phyloP scores from a whole-genome alignment of 1,140 invertebrate species.

The Drepana arcuata region DNA sequence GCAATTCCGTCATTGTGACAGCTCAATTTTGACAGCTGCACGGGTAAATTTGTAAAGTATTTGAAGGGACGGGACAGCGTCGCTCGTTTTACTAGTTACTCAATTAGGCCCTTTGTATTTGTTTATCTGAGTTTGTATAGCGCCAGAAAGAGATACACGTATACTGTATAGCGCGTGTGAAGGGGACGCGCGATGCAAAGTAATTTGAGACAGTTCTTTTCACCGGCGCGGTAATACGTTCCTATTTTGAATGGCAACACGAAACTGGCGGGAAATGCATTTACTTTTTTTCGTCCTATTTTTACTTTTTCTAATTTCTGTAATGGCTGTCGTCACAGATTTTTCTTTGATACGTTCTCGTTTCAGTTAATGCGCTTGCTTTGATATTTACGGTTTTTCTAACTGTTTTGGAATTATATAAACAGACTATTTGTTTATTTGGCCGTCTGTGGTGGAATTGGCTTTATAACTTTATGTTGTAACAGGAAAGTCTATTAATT shows the following conservation, averaged over 20 bases:
- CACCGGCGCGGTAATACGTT: constrained; percentile 60
- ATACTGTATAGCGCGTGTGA: constrained; percentile 21
- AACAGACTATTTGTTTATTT: too few species aligned
- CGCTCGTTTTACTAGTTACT: constrained; percentile 71
- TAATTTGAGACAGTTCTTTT: constrained; percentile 72
- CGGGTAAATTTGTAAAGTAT: constrained; percentile 28
- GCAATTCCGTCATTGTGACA: too few species aligned
- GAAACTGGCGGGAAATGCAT: constrained; percentile 65
- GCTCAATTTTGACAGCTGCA: constrained; percentile 11
- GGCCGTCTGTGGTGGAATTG: too few species aligned
- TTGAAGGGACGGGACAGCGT: constrained; percentile 58
- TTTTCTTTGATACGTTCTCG: constrained; percentile 55
- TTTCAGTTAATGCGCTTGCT: constrained; percentile 3
- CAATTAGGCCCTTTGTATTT: constrained; percentile 72
- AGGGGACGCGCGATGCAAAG: constrained; percentile 30
- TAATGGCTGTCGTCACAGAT: constrained; percentile 42
- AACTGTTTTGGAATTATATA: too few species aligned
- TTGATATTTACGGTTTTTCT: not conserved
- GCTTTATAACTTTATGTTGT: too few species aligned
- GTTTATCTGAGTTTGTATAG: constrained; percentile 70
- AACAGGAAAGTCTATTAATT: too few species aligned
- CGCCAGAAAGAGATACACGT: constrained; percentile 27
- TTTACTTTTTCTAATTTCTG: constrained; percentile 54
- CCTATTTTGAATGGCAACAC: constrained; percentile 67
- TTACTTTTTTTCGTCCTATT: constrained; percentile 27